Evolutionary conservation across 2,888 invertebrate species (phyloP), one percentile per base, ranked within the genome.

Genomic region (Cactoblastis cactorum): DNA sequence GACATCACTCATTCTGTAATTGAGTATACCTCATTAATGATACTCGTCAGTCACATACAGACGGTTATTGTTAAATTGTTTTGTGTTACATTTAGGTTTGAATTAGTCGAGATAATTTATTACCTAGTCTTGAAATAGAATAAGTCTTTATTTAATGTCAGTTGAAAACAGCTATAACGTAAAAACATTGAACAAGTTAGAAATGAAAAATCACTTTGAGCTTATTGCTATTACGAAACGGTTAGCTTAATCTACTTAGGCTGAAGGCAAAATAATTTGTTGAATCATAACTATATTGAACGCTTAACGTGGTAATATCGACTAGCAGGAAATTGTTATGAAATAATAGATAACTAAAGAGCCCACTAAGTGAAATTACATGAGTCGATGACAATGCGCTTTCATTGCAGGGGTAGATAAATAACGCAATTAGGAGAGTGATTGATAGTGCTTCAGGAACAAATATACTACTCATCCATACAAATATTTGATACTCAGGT

Each of bases 361-460:
- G 72, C 68, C 67, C 74, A 79, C 80, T 83, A 80, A 80, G 77
- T 78, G 79, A 82, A 81, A 83, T 83, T 82, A 83, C 80, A 80
- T 74, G 76, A 77, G 67, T 61, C 65, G 80, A 80, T 84, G 83
- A 84, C 80, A 77, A 58, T 67, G 81, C 82, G 59, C 62, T 76
- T 81, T 79, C 70, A 63, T 71, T 67, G 71, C 57, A 60, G 65
- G 74, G 71, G 77, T 81, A 81, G 77, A 80, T 82, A 83, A 82
- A 83, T 83, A 83, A 81, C 71, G 67, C 74, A 81, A 81, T 83
- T 83, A 82, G 80, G 64, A 65, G 74, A 71, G 76, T 84, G 84
- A 83, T 84, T 81, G 82, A 84, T 84, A 77, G 81, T 75, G 68
- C 56, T 59, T 57, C 59, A 62, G 62, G 64, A 65, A 50, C 45